phyloP scores from a whole-genome alignment of 2,797 vertebrate species.

The Streptopelia turtur region DNA sequence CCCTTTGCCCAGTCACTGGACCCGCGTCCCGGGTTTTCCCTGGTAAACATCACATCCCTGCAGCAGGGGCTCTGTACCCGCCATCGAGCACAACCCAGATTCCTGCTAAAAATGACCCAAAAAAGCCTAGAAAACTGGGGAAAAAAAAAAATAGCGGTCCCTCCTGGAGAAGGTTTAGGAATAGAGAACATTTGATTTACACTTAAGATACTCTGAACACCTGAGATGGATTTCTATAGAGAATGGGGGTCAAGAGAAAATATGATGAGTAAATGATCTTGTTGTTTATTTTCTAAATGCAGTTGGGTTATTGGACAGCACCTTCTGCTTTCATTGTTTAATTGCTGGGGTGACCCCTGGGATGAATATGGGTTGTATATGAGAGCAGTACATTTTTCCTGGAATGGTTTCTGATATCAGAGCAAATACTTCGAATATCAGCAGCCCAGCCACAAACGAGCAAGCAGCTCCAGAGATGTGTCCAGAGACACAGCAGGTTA shows the following conservation, averaged over 20 bases:
- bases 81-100: neutral
- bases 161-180: neutral
- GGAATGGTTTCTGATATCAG: neutral
- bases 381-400: neutral
- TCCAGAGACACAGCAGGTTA: too few species aligned
- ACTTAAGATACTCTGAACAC: neutral
- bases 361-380: accelerated
- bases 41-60: neutral
- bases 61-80: neutral
- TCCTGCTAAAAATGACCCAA: neutral
- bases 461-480: neutral
- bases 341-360: neutral
- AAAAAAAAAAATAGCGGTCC: neutral
- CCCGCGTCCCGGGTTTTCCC: accelerated
- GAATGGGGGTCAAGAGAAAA: neutral
- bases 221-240: neutral
- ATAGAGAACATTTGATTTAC: neutral
- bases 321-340: neutral
- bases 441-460: neutral
- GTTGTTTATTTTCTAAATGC: neutral
- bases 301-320: neutral
- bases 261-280: neutral
- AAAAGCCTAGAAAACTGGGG: too few species aligned
- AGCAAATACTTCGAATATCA: neutral
- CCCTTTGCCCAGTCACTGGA: neutral